Base-by-base conservation (phyloP, 2,888 invertebrate genomes). In the Rotaria sp. region DNA sequence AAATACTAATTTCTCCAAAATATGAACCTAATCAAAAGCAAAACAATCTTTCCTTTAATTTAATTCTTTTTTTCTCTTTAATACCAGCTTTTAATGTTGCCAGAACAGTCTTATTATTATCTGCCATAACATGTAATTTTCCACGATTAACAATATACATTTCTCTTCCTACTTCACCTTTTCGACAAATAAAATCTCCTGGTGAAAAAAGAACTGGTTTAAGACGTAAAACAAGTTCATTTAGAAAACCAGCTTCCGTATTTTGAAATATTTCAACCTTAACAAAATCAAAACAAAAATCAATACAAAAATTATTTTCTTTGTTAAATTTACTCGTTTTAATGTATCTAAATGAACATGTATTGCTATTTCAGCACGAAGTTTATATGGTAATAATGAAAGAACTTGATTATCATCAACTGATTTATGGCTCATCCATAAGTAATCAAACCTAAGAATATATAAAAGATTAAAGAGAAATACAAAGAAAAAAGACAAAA, bases 141-240 rank as follows among this genome's bases (percentile, higher is more conserved):
- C 98, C 97, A 89, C 97, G 93, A 93, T 96, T 97, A 89, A 98
- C 97, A 93, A 98, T 97, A 93, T 98, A 98, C 97, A 98, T 98
- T 93, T 97, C 97, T 92, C 97, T 97, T 89, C 97, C 97, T 88
- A 98, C 97, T 93, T 98, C 97, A 90, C 97, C 97, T 95, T 98
- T 98, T 89, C 97, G 94, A 93, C 98, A 98, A 91, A 98, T 97
- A 92, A 96, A 98, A 92, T 98, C 98, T 87, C 97, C 97, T 48
- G 98, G 98, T 89, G 97, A 97, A 93, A 97, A 98, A 88, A 98
- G 94, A 85, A 97, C 97, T 85, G 97, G 97, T 89, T 96, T 93
- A 88, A 98, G 93, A 91, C 96, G 93, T 88, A 98, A 93, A 89
- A 98, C 98, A 90, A 98, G 93, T 92, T 97, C 97, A 92, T 97